A percentile compares a stretch with the other conserved stretches of the same genome.
Conservation (phyloP, 2,797 vertebrate species). For the Zalophus californianus region DNA sequence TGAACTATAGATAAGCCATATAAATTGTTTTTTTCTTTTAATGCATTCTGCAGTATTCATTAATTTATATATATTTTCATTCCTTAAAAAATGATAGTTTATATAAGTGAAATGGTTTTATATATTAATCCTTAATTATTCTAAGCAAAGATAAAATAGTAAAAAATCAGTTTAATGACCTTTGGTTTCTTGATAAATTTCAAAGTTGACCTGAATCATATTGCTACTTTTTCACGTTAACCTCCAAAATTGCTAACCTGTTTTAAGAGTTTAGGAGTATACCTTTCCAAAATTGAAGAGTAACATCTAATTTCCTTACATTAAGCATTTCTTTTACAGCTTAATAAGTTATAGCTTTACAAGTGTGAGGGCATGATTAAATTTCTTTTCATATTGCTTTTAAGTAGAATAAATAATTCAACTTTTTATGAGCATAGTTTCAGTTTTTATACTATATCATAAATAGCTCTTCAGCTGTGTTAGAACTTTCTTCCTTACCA, state of each 20-base stretch:
- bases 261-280: conserved; percentile 63
- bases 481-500: conserved; percentile 24
- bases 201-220: conserved; percentile 73
- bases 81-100: conserved; percentile 66
- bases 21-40: conserved; percentile 71
- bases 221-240: conserved; percentile 73
- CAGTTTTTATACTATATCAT: conserved; percentile 60
- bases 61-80: conserved; percentile 59
- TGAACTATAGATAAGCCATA: conserved; percentile 60
- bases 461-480: conserved; percentile 40
- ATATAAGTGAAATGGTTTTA: conserved; percentile 66
- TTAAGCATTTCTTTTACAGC: conserved; percentile 62
- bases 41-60: conserved; percentile 60
- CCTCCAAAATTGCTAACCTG: conserved; percentile 61
- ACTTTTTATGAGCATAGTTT: conserved; percentile 56
- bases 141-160: conserved; percentile 67
- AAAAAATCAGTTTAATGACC: conserved; percentile 63
- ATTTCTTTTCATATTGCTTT: conserved; percentile 57
- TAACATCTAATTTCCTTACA: conserved; percentile 63
- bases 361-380: conserved; percentile 63
- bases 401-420: conserved; percentile 72
- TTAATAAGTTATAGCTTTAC: conserved; percentile 67
- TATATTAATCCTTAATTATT: conserved; percentile 68
- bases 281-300: conserved; percentile 56
- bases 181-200: conserved; percentile 73